Percentiles rank a stretch among this genome's conserved stretches.
Conservation (phyloP, 1,140 invertebrate species). For the Marisa cornuarietis region DNA sequence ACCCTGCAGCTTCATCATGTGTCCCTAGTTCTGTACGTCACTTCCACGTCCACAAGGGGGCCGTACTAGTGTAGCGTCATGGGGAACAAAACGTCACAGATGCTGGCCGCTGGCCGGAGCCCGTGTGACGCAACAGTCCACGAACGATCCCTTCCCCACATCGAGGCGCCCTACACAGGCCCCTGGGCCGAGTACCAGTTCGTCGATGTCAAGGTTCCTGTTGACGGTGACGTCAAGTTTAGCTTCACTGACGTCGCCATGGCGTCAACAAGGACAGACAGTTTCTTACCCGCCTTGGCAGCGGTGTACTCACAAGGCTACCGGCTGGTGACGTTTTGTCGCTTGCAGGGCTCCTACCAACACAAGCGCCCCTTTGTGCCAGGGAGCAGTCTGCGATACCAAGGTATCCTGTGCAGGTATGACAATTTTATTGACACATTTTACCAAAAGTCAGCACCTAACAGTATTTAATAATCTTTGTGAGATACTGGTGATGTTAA, state of each 20-base stretch:
- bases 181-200: slow-evolving; percentile 22
- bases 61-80: background rate
- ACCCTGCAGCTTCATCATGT: background rate
- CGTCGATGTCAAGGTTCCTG: slow-evolving; percentile 19
- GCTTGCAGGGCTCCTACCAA: background rate
- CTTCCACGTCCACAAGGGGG: background rate
- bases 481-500: too few species aligned
- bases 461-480: too few species aligned
- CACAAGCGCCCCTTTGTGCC: slow-evolving; percentile 1
- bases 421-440: background rate
- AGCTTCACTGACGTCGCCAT: slow-evolving; percentile 19
- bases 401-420: slow-evolving; percentile 20
- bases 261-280: background rate
- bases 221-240: slow-evolving; percentile 21
- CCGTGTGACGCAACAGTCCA: too few species aligned
- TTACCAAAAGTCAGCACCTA: too few species aligned
- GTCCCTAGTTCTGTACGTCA: background rate
- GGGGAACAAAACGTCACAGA: background rate
- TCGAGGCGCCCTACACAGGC: slow-evolving; percentile 13
- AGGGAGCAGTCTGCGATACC: background rate
- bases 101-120: background rate
- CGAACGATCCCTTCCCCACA: background rate
- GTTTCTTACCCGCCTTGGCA: background rate
- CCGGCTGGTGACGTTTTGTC: slow-evolving; percentile 14
- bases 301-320: slow-evolving; percentile 9